Conservation (phyloP, 2,888 invertebrate species). For the Cryptocheilus praepositus region DNA sequence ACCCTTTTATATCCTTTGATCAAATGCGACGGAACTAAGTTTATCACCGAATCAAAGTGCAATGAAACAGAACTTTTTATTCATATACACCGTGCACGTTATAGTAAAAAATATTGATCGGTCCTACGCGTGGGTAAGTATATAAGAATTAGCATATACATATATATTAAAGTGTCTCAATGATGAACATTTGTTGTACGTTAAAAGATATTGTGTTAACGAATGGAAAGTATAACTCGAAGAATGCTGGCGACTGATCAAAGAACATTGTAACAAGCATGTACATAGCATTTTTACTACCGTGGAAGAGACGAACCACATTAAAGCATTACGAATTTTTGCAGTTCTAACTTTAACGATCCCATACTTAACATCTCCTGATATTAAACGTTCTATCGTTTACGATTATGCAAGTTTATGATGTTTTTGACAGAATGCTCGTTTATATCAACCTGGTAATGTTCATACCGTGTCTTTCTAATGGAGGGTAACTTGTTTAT, state of each 20-base stretch:
- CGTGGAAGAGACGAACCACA: no score
- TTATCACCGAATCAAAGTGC: constrained; percentile 32
- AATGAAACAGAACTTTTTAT: constrained; percentile 35
- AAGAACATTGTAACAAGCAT: constrained; percentile 14
- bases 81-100: constrained; percentile 22
- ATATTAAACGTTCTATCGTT: no score
- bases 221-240: constrained; percentile 15
- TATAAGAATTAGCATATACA: constrained; percentile 29
- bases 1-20: no score
- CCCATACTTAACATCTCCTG: no score
- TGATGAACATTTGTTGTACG: constrained; percentile 28
- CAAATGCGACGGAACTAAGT: no score
- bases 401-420: no score
- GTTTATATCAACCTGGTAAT: background rate
- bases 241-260: background rate
- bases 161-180: constrained; percentile 37
- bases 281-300: background rate
- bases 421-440: background rate
- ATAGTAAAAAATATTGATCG: constrained; percentile 25
- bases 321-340: no score
- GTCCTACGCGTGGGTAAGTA: constrained; percentile 35
- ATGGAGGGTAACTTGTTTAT: background rate
- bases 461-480: background rate
- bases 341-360: no score
- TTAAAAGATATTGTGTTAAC: constrained; percentile 20